These are phyloP conservation scores for Sebastes matsubarae DNA, from an alignment of 2,797 vertebrate genomes.

Conservation along the genomic window DNA sequence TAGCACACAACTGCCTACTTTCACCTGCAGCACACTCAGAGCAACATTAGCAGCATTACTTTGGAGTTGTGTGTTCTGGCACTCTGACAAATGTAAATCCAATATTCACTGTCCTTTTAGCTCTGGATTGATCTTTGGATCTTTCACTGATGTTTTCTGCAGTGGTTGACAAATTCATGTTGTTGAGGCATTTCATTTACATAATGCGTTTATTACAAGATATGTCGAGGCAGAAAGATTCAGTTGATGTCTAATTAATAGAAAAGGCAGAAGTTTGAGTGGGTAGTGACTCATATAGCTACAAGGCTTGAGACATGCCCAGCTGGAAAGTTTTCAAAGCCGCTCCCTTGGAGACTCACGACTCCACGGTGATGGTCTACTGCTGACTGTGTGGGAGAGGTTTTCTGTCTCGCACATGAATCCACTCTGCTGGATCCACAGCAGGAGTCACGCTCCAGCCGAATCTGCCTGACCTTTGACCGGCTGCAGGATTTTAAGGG, in stretches of 20 bases:
- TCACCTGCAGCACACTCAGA: neutral
- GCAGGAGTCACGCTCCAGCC: slow-evolving; percentile 18
- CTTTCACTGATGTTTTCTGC: neutral
- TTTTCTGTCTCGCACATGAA: slow-evolving; percentile 44
- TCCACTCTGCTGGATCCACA: slow-evolving; percentile 7
- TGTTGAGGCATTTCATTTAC: slow-evolving; percentile 8
- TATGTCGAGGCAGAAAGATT: neutral
- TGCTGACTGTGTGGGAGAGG: slow-evolving; percentile 25
- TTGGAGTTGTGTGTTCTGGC: neutral
- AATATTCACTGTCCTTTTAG: slow-evolving; percentile 12
- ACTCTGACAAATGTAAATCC: slow-evolving; percentile 21
- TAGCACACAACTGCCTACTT: neutral
- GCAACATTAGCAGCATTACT: neutral
- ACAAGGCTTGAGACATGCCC: slow-evolving; percentile 8
- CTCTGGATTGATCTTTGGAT: neutral
- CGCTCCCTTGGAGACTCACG: slow-evolving; percentile 33
- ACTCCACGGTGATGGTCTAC: slow-evolving; percentile 9
- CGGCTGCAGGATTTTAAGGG: neutral
- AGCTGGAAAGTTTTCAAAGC: slow-evolving; percentile 38
- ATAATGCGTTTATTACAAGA: slow-evolving; percentile 26
- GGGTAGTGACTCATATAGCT: slow-evolving; percentile 44
- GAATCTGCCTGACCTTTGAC: slow-evolving; percentile 29
- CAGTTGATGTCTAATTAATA: slow-evolving; percentile 34
- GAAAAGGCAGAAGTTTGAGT: slow-evolving; percentile 28
- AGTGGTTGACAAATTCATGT: neutral